phyloP scores from a whole-genome alignment of 2,888 invertebrate genomes.

The Bugulina stolonifera region DNA sequence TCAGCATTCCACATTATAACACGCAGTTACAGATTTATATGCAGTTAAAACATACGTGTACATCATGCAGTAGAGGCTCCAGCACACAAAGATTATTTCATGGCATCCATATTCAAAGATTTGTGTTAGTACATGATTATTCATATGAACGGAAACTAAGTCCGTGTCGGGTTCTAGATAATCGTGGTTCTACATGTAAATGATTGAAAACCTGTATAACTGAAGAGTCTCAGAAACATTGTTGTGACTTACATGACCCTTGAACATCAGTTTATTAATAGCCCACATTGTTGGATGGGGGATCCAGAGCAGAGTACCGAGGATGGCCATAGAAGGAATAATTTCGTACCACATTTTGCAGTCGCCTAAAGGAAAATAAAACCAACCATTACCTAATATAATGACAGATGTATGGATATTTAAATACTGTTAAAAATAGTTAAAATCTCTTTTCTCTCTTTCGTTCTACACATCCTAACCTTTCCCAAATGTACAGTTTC shows the following conservation, averaged over 20 bases:
- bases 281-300: not conserved
- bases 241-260: not conserved
- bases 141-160: not conserved
- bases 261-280: not conserved
- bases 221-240: not conserved
- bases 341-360: conserved; percentile 17
- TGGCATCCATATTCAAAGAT: too few relatives aligned
- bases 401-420: not conserved
- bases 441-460: not conserved
- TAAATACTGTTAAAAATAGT: not conserved
- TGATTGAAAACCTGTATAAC: too few relatives aligned
- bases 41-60: too few relatives aligned
- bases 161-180: too few relatives aligned
- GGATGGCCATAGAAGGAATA: not conserved
- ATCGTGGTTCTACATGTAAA: too few relatives aligned
- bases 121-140: not conserved
- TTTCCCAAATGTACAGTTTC: not conserved
- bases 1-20: not conserved
- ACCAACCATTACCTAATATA: too few relatives aligned
- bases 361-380: not conserved
- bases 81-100: too few relatives aligned
- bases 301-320: not conserved
- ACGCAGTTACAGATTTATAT: not conserved
- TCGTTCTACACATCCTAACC: not conserved
- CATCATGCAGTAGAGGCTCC: too few relatives aligned